Conservation (phyloP, 2,113 vertebrate genomes). For the Tricholaema leucomelas region DNA sequence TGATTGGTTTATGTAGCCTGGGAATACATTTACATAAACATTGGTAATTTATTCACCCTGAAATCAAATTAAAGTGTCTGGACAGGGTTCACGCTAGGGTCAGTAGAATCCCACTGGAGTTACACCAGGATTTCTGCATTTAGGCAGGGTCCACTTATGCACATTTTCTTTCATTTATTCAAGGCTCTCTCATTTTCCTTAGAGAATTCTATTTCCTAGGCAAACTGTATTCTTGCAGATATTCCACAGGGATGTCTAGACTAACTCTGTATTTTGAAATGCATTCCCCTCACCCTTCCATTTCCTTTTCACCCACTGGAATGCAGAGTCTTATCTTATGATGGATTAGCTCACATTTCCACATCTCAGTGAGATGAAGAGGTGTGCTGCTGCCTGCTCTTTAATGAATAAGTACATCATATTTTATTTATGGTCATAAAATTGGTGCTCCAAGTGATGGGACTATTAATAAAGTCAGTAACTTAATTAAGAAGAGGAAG, state of each 20-base stretch:
- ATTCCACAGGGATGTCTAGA: not conserved
- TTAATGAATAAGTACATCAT: not conserved
- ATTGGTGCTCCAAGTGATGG: not conserved
- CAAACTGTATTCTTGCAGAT: not conserved
- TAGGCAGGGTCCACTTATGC: not conserved
- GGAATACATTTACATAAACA: not conserved
- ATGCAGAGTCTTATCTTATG: not conserved
- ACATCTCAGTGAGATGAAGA: not conserved
- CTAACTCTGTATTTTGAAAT: not conserved
- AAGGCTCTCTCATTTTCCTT: not conserved
- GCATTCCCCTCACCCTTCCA: not conserved
- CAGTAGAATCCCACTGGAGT: not conserved
- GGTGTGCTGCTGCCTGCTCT: not conserved
- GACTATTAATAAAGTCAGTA: not conserved
- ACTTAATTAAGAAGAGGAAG: not conserved
- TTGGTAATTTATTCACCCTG: not conserved
- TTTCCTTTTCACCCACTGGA: not conserved
- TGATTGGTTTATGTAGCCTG: not conserved
- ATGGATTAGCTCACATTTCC: not conserved
- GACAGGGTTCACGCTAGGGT: not conserved
- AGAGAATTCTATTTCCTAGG: not conserved
- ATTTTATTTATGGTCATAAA: not conserved
- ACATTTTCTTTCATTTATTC: not conserved
- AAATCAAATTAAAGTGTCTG: not conserved
- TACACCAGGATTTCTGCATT: not conserved